Base-by-base conservation (phyloP, 2,113 vertebrate species). In the Struthidea cinerea region DNA sequence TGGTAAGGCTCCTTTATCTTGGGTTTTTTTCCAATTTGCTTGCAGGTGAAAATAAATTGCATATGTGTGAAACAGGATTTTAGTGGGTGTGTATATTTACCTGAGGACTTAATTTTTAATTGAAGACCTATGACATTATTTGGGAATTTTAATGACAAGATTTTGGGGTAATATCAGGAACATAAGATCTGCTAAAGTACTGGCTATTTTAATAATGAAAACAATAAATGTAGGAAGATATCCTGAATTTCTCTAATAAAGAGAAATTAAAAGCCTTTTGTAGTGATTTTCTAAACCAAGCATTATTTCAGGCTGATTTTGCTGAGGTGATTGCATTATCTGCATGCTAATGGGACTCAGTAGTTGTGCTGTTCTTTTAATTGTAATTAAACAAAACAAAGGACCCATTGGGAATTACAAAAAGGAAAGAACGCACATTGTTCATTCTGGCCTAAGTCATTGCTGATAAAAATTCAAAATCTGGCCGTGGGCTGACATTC, bases 381-480 rank as follows among this genome's bases (percentile, higher is more conserved):
- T 53, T 81, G 27, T 74, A 86, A 84, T 81, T 83, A 76, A 89
- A 76, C 41, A 87, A 81, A 94, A 96, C 89, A 96, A 85, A 93
- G 59, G 70, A 80, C 67, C 59, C 46, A 65, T 52, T 88, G 78
- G 74, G 33, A 90, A 39, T 85, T 87, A 60, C 2, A n/a, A 57
- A 79, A 87, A 85, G 41, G 32, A 49, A 75, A n/a, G 69, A 44
- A 8, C 19, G 20, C 21, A 20, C 65, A 37, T 79, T 24, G 23
- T 90, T 91, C 70, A 37, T 69, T 89, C 64, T 60, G 35, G 9
- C 44, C 16, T 55, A 78, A 92, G 69, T 50, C 57, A n/a, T 9
- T 74, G 53, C 75, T 94, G 84, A 77, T 93, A 57, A 84, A 83
- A 46, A 22, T 76, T 55, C 67, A 50, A 42, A 90, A 65, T 91